Evolutionary conservation across 30 jellyfish, hydroid and myxozoan genomes (phyloP).

Genomic region (Cassiopea andromeda): DNA sequence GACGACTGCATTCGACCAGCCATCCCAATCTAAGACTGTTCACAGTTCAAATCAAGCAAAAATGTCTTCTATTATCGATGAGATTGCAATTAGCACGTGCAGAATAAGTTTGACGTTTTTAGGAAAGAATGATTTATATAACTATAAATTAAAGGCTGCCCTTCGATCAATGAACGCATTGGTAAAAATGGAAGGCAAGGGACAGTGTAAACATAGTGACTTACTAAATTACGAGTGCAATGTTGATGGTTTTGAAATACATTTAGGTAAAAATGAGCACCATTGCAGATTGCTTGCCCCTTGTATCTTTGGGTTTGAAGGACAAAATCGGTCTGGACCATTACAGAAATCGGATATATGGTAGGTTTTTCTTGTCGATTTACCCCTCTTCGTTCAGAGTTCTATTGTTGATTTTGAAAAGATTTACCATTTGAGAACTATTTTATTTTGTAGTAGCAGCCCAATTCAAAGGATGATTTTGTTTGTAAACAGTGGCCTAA

Average conservation of each 20-base stretch:
- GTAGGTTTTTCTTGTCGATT: slow-evolving; percentile 1
- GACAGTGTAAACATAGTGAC: neutral
- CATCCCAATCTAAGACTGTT: neutral
- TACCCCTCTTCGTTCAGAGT: too few relatives aligned
- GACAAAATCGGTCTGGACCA: slow-evolving; percentile 21
- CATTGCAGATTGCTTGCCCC: slow-evolving; percentile 36
- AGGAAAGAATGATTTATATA: neutral
- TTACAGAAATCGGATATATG: neutral
- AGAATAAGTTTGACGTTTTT: neutral
- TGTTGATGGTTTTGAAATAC: slow-evolving; percentile 39
- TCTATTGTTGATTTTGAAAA: too few relatives aligned
- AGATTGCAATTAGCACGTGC: neutral
- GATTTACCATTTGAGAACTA: neutral
- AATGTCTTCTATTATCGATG: neutral
- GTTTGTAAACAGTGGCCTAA: slow-evolving; percentile 44
- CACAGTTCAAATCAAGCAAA: neutral
- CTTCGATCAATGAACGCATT: slow-evolving; percentile 22
- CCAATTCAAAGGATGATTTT: neutral
- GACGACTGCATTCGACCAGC: neutral
- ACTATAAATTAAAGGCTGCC: neutral
- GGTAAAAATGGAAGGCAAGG: neutral
- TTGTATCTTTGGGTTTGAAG: slow-evolving; percentile 38
- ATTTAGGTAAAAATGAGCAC: neutral
- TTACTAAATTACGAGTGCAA: slow-evolving; percentile 28
- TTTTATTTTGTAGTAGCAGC: neutral